These are phyloP conservation scores for Aradus depressus DNA, from an alignment of 2,888 invertebrate species.

Conservation along the genomic window DNA sequence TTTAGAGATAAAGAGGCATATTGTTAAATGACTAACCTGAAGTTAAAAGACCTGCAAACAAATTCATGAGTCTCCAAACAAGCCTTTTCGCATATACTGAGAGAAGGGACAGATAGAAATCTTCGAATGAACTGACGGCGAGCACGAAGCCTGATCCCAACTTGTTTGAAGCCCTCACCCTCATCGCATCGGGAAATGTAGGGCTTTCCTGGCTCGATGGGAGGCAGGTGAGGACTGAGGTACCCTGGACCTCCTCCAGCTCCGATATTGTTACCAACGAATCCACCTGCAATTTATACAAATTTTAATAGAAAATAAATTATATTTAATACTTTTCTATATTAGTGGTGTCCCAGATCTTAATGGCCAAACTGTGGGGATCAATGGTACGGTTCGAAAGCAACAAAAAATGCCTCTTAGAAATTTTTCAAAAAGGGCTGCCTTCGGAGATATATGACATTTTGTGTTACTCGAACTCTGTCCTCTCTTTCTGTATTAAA, in stretches of 20 bases:
- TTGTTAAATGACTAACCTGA: too few species aligned
- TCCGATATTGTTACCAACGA: slow-evolving; percentile 21
- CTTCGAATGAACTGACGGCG: slow-evolving; percentile 65
- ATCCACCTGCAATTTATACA: slow-evolving; percentile 18
- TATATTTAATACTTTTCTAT: too few species aligned
- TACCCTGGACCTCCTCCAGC: slow-evolving; percentile 20
- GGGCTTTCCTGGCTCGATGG: slow-evolving; percentile 29
- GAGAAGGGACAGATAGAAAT: slow-evolving; percentile 57
- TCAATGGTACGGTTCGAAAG: too few species aligned
- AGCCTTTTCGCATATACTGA: slow-evolving; percentile 73
- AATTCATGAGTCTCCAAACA: slow-evolving; percentile 74
- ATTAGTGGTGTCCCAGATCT: too few species aligned
- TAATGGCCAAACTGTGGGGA: too few species aligned
- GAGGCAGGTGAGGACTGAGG: slow-evolving; percentile 20
- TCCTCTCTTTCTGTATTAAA: too few species aligned
- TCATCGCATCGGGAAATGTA: slow-evolving; percentile 60
- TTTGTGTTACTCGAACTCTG: too few species aligned
- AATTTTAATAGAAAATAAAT: slow-evolving; percentile 5
- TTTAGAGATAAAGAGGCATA: too few species aligned
- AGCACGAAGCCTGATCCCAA: slow-evolving; percentile 65
- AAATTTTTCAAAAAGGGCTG: too few species aligned
- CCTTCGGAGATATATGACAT: too few species aligned
- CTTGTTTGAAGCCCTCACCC: slow-evolving; percentile 67
- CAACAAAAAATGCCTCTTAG: too few species aligned
- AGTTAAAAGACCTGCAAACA: slow-evolving; percentile 77